Conservation (phyloP, 2,888 invertebrate species). For the Hemaris fuciformis region DNA sequence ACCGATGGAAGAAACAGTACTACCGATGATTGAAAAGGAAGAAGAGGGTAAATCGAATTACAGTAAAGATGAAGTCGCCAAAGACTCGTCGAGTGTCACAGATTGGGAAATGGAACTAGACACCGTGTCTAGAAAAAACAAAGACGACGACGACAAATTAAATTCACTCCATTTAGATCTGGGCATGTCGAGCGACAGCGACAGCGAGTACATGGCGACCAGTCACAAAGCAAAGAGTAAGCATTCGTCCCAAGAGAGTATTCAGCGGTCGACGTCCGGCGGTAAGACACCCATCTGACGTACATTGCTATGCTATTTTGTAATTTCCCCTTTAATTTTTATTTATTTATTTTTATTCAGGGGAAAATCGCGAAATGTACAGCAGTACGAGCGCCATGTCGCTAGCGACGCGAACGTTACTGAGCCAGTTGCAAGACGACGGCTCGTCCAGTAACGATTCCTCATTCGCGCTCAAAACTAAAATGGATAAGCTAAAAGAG, state of each 20-base stretch:
- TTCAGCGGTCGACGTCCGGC: constrained; percentile 57
- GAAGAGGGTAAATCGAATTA: constrained; percentile 51
- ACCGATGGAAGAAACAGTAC: constrained; percentile 49
- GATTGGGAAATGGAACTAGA: constrained; percentile 85
- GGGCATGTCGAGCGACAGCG: constrained; percentile 79
- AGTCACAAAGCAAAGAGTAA: constrained; percentile 56
- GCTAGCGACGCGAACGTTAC: constrained; percentile 69
- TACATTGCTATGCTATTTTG: constrained; percentile 33
- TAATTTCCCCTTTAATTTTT: constrained; percentile 37
- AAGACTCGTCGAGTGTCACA: constrained; percentile 68
- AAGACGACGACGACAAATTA: constrained; percentile 69
- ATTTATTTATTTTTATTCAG: constrained; percentile 56
- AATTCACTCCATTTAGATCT: constrained; percentile 73
- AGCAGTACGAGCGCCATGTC: constrained; percentile 63
- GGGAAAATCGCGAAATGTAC: constrained; percentile 67
- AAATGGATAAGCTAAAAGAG: constrained; percentile 49
- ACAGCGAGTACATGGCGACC: constrained; percentile 65
- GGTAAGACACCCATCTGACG: constrained; percentile 50
- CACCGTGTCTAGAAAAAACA: constrained; percentile 70
- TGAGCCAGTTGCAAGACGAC: constrained; percentile 79
- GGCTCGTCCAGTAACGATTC: constrained; percentile 79
- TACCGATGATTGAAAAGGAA: constrained; percentile 52
- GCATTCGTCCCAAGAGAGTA: constrained; percentile 53
- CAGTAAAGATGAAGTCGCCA: constrained; percentile 56
- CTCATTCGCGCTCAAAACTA: constrained; percentile 68